A percentile compares a stretch with the other conserved stretches of the same genome.
Evolutionary conservation across 2,888 invertebrate species (phyloP).

Genomic region (Plutella xylostella): DNA sequence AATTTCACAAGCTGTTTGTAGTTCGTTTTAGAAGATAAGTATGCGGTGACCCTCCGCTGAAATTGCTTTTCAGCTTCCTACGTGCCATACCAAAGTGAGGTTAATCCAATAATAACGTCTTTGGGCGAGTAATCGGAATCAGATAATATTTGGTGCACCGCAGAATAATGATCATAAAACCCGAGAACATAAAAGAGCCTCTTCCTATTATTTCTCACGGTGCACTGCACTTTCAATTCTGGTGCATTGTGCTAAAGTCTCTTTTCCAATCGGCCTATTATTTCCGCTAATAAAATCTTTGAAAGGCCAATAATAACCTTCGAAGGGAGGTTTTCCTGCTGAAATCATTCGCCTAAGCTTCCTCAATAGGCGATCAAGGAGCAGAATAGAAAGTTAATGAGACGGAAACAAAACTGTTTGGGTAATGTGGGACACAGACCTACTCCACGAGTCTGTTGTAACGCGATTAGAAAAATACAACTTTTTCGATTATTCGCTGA

Average conservation of each 20-base stretch:
- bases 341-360: constrained; percentile 36
- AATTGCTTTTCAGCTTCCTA: no score
- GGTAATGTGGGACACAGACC: constrained; percentile 27
- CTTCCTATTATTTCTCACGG: not conserved
- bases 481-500: no score
- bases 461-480: not conserved
- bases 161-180: no score
- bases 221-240: not conserved
- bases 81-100: no score
- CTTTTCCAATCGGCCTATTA: constrained; percentile 1
- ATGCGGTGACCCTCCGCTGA: no score
- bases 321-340: constrained; percentile 33
- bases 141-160: no score
- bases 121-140: no score
- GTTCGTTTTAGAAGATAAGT: no score
- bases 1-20: constrained; percentile 1
- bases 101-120: no score
- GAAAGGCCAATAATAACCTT: constrained; percentile 36
- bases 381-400: constrained; percentile 59
- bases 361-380: constrained; percentile 49
- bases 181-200: not conserved
- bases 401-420: constrained; percentile 51
- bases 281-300: constrained; percentile 10
- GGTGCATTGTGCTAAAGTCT: not conserved
- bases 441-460: not conserved